Evolutionary conservation across 2,797 vertebrate genomes (phyloP).

Genomic region (Acipenser ruthenus): DNA sequence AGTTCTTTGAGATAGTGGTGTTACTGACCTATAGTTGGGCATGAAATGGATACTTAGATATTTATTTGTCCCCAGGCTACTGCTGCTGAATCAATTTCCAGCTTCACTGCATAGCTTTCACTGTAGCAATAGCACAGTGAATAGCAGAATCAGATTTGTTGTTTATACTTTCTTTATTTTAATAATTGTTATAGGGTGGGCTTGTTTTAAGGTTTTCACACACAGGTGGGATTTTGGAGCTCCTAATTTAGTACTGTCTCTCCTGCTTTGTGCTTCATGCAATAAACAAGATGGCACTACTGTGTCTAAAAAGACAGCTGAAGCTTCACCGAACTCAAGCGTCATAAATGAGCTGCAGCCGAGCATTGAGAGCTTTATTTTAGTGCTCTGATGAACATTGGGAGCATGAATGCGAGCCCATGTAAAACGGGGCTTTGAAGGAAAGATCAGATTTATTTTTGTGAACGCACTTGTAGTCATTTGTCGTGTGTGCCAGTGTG

Average conservation of each 20-base stretch:
- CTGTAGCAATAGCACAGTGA: conserved; percentile 32
- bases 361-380: not conserved
- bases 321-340: not conserved
- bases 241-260: conserved; percentile 19
- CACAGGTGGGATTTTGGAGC: conserved; percentile 30
- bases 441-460: too few relatives aligned
- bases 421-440: not conserved
- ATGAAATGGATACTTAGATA: conserved; percentile 34
- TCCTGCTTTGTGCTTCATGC: conserved; percentile 37
- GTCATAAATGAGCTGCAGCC: not conserved
- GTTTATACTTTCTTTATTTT: conserved; percentile 22
- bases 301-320: not conserved
- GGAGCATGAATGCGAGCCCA: not conserved
- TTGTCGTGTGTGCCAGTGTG: too few relatives aligned
- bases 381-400: not conserved
- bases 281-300: not conserved
- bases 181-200: conserved; percentile 21
- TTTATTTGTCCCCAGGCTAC: conserved; percentile 22
- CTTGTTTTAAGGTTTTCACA: conserved; percentile 25
- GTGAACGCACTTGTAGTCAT: too few relatives aligned
- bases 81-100: conserved; percentile 25
- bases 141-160: conserved; percentile 17
- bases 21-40: conserved; percentile 19
- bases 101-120: conserved; percentile 24
- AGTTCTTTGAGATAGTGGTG: conserved; percentile 14